Percentiles rank a stretch among this genome's conserved stretches.
Conservation (phyloP, 53 echinoderm and acorn worm genomes). For the Henricia sp. region DNA sequence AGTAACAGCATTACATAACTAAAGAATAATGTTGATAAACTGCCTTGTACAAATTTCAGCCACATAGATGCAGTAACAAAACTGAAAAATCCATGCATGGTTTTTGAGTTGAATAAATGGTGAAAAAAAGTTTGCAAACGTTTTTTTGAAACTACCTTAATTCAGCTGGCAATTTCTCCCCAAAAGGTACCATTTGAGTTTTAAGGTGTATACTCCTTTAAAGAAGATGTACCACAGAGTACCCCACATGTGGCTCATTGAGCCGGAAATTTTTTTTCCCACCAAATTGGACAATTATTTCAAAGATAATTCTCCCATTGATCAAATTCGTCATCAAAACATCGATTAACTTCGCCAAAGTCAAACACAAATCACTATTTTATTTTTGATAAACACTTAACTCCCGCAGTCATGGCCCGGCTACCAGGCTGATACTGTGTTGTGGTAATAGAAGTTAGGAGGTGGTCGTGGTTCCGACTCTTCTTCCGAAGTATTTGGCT, state of each 20-base stretch:
- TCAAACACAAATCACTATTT: constrained; percentile 22
- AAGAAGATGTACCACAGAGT: background rate
- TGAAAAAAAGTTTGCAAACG: too few species aligned
- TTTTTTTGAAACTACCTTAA: too few species aligned
- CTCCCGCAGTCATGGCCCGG: background rate
- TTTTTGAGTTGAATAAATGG: too few species aligned
- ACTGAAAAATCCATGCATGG: too few species aligned
- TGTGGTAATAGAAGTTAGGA: background rate
- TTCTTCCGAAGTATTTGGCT: background rate
- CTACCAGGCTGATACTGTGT: background rate
- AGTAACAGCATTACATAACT: too few species aligned
- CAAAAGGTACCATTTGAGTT: too few species aligned
- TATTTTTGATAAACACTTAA: background rate
- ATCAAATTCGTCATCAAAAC: constrained; percentile 59
- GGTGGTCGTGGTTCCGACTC: background rate
- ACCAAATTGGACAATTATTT: constrained; percentile 49
- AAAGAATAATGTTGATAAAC: too few species aligned
- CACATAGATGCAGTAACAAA: too few species aligned
- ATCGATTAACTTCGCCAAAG: background rate
- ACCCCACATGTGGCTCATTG: background rate
- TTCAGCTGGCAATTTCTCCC: too few species aligned
- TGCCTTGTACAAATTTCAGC: too few species aligned
- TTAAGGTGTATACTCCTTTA: too few species aligned
- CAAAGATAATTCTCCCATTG: constrained; percentile 43
- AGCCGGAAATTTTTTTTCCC: constrained; percentile 12